A percentile compares a stretch with the other conserved stretches of the same genome.
Conservation (phyloP, 2,113 vertebrate genomes). For the Rhadina sibilatrix region DNA sequence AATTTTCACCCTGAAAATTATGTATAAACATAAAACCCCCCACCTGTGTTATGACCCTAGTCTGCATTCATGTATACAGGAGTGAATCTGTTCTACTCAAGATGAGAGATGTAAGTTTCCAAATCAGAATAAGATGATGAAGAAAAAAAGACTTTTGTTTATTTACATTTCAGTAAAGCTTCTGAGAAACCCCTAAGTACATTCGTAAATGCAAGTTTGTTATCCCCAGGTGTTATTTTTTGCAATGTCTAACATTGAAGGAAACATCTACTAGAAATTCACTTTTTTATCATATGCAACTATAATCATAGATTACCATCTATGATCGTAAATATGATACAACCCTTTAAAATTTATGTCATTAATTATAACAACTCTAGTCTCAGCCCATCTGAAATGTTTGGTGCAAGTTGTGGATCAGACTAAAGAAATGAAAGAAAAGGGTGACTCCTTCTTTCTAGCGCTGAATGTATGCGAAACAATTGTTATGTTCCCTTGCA, state of each 20-base stretch:
- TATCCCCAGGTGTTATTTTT: background rate
- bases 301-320: background rate
- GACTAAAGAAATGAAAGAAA: background rate
- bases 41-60: background rate
- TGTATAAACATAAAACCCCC: background rate
- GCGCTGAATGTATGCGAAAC: background rate
- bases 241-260: background rate
- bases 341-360: background rate
- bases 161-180: background rate
- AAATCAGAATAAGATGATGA: background rate
- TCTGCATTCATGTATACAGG: background rate
- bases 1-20: background rate
- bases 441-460: background rate
- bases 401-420: background rate
- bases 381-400: background rate
- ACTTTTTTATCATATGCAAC: background rate
- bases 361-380: background rate
- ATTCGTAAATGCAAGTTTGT: background rate
- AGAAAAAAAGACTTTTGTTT: background rate
- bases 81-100: background rate
- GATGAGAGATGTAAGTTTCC: background rate
- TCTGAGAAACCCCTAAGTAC: background rate
- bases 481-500: background rate
- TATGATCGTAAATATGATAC: background rate
- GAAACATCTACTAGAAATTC: background rate